These are phyloP conservation scores for Mormyrops attenuatus DNA, from an alignment of 2,797 vertebrate species.

Conservation along the genomic window DNA sequence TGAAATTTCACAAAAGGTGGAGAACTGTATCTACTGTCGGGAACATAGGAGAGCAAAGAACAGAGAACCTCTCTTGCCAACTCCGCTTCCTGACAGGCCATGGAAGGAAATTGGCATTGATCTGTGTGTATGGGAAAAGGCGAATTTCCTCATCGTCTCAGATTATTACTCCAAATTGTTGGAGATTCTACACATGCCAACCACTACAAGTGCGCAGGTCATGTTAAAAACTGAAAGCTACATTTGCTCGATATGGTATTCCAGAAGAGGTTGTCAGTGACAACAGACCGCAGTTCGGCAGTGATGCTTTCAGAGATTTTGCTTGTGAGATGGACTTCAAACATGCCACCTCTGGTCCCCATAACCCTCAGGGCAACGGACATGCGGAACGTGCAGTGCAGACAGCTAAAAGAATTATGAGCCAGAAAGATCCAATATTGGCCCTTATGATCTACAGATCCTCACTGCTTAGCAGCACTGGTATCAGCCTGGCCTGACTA, in stretches of 20 bases:
- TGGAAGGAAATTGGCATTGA: constrained; percentile 19
- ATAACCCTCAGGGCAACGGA: neutral
- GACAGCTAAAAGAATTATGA: neutral
- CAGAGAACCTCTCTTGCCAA: constrained; percentile 25
- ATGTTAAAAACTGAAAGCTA: neutral
- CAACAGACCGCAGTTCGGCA: neutral
- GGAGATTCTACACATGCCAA: neutral
- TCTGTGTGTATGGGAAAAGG: constrained; percentile 12
- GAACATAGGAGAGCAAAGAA: constrained; percentile 20
- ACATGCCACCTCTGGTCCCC: constrained; percentile 1
- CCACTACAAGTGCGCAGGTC: neutral
- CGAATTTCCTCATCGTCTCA: constrained; percentile 10
- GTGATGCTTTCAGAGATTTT: neutral
- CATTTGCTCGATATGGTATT: neutral
- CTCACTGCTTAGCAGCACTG: neutral
- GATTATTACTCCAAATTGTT: constrained; percentile 12
- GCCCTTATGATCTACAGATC: constrained; percentile 19
- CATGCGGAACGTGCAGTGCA: neutral
- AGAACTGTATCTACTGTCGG: neutral
- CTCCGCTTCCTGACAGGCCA: constrained; percentile 14
- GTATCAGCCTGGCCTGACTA: constrained; percentile 14
- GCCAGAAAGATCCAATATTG: neutral
- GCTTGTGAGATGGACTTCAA: neutral
- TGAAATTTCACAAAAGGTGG: neutral
- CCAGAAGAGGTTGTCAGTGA: neutral